phyloP scores from a whole-genome alignment of 1,140 invertebrate species.

The Bacillus rossius region DNA sequence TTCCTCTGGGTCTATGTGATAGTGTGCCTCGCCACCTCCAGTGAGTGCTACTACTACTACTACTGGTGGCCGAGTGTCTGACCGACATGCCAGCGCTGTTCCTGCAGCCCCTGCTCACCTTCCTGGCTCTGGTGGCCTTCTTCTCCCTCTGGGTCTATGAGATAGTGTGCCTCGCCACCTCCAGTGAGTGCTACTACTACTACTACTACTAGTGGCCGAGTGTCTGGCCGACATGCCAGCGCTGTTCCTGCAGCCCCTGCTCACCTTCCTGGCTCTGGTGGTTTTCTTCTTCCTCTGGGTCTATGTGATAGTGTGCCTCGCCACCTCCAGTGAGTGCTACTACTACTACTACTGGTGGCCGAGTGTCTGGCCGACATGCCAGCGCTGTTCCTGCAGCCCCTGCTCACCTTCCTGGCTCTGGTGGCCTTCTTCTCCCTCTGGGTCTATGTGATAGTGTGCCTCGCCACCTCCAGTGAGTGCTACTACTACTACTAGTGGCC shows the following conservation, averaged over 20 bases:
- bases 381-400: conserved; percentile 78
- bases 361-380: conserved; percentile 79
- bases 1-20: conserved; percentile 80
- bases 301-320: conserved; percentile 62
- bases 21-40: conserved; percentile 59
- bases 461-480: conserved; percentile 66
- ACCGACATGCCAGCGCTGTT: conserved; percentile 78
- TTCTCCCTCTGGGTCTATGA: conserved; percentile 81
- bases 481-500: too few relatives aligned
- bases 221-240: conserved; percentile 74
- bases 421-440: conserved; percentile 79
- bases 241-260: conserved; percentile 80
- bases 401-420: conserved; percentile 77
- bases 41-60: too few relatives aligned
- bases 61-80: too few relatives aligned
- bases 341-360: too few relatives aligned
- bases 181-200: conserved; percentile 65
- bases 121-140: conserved; percentile 69
- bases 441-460: conserved; percentile 67
- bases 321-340: conserved; percentile 66
- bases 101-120: conserved; percentile 83
- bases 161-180: conserved; percentile 62
- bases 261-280: conserved; percentile 75
- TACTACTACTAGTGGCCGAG: too few relatives aligned
- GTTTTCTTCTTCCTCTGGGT: conserved; percentile 84